phyloP scores from a whole-genome alignment of 2,113 vertebrate genomes.

The Hippocampus guttulatus region DNA sequence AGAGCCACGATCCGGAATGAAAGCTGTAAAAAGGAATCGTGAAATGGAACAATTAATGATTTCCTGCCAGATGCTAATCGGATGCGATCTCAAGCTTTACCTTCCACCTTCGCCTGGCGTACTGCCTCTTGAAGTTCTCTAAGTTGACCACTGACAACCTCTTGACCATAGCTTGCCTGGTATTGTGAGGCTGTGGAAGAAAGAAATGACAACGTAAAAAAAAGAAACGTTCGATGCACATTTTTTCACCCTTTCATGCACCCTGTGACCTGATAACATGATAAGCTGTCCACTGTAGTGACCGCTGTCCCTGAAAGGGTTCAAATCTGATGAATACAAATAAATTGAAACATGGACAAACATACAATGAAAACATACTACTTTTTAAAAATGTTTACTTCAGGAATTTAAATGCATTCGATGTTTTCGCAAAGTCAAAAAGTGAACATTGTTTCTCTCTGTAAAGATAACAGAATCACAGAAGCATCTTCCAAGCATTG shows the following conservation, averaged over 20 bases:
- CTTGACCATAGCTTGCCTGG: slow-evolving; percentile 84
- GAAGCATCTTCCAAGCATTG: neutral
- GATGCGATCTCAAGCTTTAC: slow-evolving; percentile 54
- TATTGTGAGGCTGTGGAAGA: slow-evolving; percentile 78
- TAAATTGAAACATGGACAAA: neutral
- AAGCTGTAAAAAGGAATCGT: slow-evolving; percentile 67
- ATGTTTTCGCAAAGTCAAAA: slow-evolving; percentile 9
- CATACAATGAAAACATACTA: neutral
- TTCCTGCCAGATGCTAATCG: neutral
- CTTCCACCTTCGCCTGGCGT: slow-evolving; percentile 89
- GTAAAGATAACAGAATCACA: neutral
- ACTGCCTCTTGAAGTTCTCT: slow-evolving; percentile 90
- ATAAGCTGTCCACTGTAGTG: too few relatives aligned
- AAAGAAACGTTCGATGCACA: neutral
- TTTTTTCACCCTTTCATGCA: too few relatives aligned
- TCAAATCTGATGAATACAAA: neutral
- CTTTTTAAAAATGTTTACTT: slow-evolving; percentile 42
- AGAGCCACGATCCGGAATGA: slow-evolving; percentile 86
- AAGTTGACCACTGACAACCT: slow-evolving; percentile 87
- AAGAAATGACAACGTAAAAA: slow-evolving; percentile 6
- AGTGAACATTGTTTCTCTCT: slow-evolving; percentile 7
- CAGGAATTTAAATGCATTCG: slow-evolving; percentile 12
- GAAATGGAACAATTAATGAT: neutral
- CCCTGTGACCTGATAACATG: too few relatives aligned
- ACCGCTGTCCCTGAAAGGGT: too few relatives aligned